phyloP scores from a whole-genome alignment of 1,140 invertebrate genomes.

The Vanessa tameamea region DNA sequence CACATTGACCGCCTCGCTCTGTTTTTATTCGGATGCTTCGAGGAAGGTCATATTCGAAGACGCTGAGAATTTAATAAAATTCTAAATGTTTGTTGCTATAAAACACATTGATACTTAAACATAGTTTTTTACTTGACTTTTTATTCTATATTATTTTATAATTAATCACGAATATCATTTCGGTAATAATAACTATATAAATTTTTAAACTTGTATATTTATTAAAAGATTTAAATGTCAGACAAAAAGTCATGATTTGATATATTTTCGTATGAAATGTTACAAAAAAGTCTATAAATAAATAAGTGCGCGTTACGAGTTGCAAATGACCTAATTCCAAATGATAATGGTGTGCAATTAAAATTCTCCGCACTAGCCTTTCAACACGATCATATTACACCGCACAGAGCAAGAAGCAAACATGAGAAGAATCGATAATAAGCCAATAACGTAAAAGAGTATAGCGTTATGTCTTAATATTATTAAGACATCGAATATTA shows the following conservation, averaged over 20 bases:
- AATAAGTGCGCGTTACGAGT: constrained; percentile 6
- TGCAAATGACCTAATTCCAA: constrained; percentile 15
- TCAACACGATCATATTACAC: constrained; percentile 12
- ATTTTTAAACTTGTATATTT: too few species aligned
- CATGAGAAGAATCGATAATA: constrained; percentile 5
- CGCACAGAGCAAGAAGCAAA: constrained; percentile 1
- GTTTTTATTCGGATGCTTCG: constrained; percentile 27
- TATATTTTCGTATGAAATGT: too few species aligned
- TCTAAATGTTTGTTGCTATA: neutral
- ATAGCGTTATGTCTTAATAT: neutral
- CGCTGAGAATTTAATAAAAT: neutral
- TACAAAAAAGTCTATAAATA: neutral
- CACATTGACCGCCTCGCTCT: constrained; percentile 34
- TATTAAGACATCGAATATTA: neutral
- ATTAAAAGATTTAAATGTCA: too few species aligned
- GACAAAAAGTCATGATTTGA: too few species aligned
- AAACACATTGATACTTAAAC: neutral
- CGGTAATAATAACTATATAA: too few species aligned
- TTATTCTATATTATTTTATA: too few species aligned
- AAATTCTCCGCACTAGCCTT: constrained; percentile 20
- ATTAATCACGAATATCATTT: too few species aligned
- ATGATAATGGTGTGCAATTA: constrained; percentile 16
- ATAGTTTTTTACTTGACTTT: too few species aligned
- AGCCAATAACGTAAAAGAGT: neutral
- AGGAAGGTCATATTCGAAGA: constrained; percentile 27